Evolutionary conservation across 1,140 invertebrate species (phyloP), one percentile per base, ranked within the genome.

Genomic region (Aricia agestis): DNA sequence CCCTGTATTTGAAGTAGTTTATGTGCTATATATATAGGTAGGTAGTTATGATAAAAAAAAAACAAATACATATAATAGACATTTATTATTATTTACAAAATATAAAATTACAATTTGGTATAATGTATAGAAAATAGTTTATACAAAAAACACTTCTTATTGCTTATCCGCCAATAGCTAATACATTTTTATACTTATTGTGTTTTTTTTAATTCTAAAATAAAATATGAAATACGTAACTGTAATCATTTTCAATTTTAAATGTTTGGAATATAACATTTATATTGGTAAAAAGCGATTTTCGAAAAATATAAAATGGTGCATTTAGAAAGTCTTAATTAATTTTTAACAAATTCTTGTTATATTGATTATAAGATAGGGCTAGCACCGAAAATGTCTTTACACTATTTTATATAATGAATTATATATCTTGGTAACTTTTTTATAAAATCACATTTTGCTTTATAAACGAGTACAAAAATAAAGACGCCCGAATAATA

Each of bases 81-180:
- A 52, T 52, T 52, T 52, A 52, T 36, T 36, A 36, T 36, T 59
- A 59, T 63, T 63, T 63, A 63, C 59, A 63, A 6, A 19, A 63
- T 63, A 63, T 63, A 31, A 52, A 52, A 63, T 19, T 63, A 63
- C 59, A 63, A 63, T 63, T 63, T 63, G 59, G 59, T 19, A 25
- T 63, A 63, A 19, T 63, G 19, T 63, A 61, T 63, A 59, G n/a
- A 63, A 63, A 31, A 63, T 63, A 63, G 18, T 25, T 17, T 63
- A 63, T 25, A 25, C 17, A 19, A 52, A 52, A 9, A 25, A 19
- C 19, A 59, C 17, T 6, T 63, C 58, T 36, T 36, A 36, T 36
- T 36, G 6, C 36, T 36, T 36, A 36, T 36, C 6, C 25, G 25
- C 25, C 25, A 3, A 25, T 25, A 25, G 3, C 25, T 25, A 3